Base-by-base conservation (phyloP, 1,140 invertebrate species). In the Polyergus mexicanus region DNA sequence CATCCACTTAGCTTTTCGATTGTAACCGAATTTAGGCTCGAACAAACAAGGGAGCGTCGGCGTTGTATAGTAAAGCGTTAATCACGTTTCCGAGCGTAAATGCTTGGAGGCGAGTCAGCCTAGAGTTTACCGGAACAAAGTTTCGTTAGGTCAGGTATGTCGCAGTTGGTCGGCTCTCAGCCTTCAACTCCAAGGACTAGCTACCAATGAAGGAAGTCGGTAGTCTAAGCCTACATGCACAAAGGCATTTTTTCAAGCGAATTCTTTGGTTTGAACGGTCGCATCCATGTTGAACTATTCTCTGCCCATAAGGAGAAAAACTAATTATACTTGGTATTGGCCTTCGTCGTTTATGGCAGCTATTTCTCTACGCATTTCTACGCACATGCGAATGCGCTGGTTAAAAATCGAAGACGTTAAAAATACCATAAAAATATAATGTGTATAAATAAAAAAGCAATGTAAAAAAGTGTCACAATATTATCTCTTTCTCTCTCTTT, bases 321-420 rank as follows among this genome's bases (percentile, higher is more conserved):
- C 89, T 90, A 90, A 90, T 90, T 88, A 88, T 88, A 90, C 63
- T 88, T 85, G 35, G 63, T 47, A 71, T 54, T 65, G 84, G 81
- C 89, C 88, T 90, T 90, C 86, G 77, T n/a, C 84, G 72, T 25
- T 6, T 28, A 47, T 51, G 60, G 22, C 88, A 90, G 86, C 72
- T 85, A 78, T 84, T 77, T 87, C 77, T 65, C 32, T 25, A 19
- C 16, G n/a, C 16, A 25, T 28, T 51, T 47, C 35, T 32, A 22
- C 1, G 71, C 28, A 38, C 19, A 35, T 44, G 28, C 28, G 44
- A 71, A 54, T 76, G 16, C 7, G n/a, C 16, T 25, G 13, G 4
- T 63, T 25, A 60, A 58, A 75, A 75, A n/a, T 60, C 16, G 32
- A 38, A 75, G 54, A 22, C 1, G 0, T 38, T 75, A n/a, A 13